Percentiles rank a stretch among this genome's conserved stretches.
These are phyloP conservation scores for Oligia strigilis DNA, from an alignment of 2,888 invertebrate genomes.

Conservation along the genomic window DNA sequence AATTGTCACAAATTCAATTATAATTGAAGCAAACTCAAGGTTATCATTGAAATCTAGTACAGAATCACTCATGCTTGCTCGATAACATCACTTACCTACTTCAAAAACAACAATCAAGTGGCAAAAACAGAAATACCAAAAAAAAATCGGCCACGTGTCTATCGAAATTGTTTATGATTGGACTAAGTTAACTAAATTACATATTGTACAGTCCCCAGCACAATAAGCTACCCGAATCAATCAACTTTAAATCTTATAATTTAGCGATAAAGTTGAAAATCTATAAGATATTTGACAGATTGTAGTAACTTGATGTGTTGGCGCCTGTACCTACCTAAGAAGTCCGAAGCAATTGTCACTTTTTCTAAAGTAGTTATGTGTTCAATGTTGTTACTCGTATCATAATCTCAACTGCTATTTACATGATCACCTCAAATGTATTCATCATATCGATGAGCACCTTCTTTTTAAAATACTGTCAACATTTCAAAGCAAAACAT, in stretches of 20 bases:
- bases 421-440: not conserved
- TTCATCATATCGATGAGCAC: not conserved
- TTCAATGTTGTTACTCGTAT: not conserved
- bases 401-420: not conserved
- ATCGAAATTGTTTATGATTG: not conserved
- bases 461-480: not conserved
- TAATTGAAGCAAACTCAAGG: not conserved
- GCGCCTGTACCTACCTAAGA: not conserved
- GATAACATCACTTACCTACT: conserved; percentile 33
- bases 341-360: not conserved
- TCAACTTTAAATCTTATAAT: too few species aligned
- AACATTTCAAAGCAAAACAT: not conserved
- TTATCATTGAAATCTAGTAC: not conserved
- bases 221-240: too few species aligned
- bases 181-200: not conserved
- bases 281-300: too few species aligned
- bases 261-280: too few species aligned
- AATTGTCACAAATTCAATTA: not conserved
- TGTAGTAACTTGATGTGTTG: too few species aligned
- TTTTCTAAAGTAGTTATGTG: not conserved
- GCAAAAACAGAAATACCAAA: conserved; percentile 30
- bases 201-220: not conserved
- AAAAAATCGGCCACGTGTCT: conserved; percentile 40
- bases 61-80: conserved; percentile 9
- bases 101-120: conserved; percentile 38